phyloP scores from a whole-genome alignment of 2,888 invertebrate species.

The Aricia artaxerxes region DNA sequence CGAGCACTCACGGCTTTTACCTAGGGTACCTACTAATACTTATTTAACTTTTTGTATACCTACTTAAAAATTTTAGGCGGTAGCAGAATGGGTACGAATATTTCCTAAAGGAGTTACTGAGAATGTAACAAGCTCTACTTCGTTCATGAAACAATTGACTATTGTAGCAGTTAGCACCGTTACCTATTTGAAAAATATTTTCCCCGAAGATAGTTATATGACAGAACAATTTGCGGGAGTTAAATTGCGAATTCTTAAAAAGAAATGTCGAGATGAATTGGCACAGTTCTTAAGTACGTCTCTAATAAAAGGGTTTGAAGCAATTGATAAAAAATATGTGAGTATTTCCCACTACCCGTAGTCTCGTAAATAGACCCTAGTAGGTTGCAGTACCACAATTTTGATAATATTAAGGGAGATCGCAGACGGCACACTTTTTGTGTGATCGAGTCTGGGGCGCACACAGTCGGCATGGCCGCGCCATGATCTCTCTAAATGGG shows the following conservation, averaged over 20 bases:
- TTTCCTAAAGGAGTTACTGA: constrained; percentile 61
- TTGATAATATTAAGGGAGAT: too few species aligned
- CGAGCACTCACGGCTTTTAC: too few species aligned
- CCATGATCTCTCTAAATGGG: too few species aligned
- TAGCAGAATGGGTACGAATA: constrained; percentile 59
- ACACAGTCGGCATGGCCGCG: too few species aligned
- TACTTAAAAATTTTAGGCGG: constrained; percentile 47
- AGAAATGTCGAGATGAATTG: constrained; percentile 57
- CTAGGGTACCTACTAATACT: too few species aligned
- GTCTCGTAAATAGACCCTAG: too few species aligned
- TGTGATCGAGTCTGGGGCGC: too few species aligned
- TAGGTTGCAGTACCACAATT: too few species aligned
- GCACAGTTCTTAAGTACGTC: constrained; percentile 63
- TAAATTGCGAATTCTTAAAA: constrained; percentile 57
- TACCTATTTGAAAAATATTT: constrained; percentile 58
- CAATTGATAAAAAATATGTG: constrained; percentile 71
- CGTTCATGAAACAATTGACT: constrained; percentile 69
- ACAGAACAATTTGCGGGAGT: constrained; percentile 56
- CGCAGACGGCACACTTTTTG: too few species aligned
- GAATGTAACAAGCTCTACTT: constrained; percentile 63
- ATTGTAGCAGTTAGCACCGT: constrained; percentile 62
- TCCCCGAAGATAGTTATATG: constrained; percentile 58
- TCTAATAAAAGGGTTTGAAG: constrained; percentile 62
- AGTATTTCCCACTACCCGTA: constrained; percentile 41
- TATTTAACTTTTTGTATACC: background rate